These are phyloP conservation scores for Napeogenes inachia DNA, from an alignment of 2,888 invertebrate genomes.

Conservation along the genomic window DNA sequence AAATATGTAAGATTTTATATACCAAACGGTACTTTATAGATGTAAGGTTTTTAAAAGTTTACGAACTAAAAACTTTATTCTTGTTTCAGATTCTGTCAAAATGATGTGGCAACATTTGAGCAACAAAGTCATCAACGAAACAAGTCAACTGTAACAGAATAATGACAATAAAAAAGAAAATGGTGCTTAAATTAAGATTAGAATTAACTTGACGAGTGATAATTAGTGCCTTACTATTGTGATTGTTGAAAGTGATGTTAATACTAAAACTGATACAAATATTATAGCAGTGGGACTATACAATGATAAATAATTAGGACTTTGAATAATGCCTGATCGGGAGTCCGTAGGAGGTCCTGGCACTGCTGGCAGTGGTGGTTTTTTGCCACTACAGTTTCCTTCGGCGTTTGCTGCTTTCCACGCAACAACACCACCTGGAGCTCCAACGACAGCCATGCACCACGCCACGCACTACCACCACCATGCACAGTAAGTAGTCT, in stretches of 20 bases:
- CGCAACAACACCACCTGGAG: slow-evolving; percentile 78
- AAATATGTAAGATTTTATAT: too few relatives aligned
- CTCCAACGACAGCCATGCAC: slow-evolving; percentile 77
- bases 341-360: slow-evolving; percentile 76
- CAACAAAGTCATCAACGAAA: slow-evolving; percentile 37
- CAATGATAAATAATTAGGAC: slow-evolving; percentile 53
- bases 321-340: slow-evolving; percentile 74
- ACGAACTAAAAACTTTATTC: slow-evolving; percentile 42
- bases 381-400: slow-evolving; percentile 77
- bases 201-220: slow-evolving; percentile 63
- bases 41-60: background rate
- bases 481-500: slow-evolving; percentile 68
- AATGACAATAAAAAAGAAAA: slow-evolving; percentile 48
- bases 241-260: slow-evolving; percentile 29
- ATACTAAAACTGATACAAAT: slow-evolving; percentile 22
- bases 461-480: slow-evolving; percentile 76
- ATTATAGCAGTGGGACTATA: slow-evolving; percentile 40
- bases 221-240: slow-evolving; percentile 31
- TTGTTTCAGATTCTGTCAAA: slow-evolving; percentile 60
- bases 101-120: slow-evolving; percentile 34
- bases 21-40: too few relatives aligned
- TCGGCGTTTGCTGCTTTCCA: slow-evolving; percentile 80
- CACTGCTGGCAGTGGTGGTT: slow-evolving; percentile 75
- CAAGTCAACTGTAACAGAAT: slow-evolving; percentile 41
- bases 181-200: slow-evolving; percentile 48